phyloP scores from a whole-genome alignment of 2,888 invertebrate genomes.

The Luperina nickerlii region DNA sequence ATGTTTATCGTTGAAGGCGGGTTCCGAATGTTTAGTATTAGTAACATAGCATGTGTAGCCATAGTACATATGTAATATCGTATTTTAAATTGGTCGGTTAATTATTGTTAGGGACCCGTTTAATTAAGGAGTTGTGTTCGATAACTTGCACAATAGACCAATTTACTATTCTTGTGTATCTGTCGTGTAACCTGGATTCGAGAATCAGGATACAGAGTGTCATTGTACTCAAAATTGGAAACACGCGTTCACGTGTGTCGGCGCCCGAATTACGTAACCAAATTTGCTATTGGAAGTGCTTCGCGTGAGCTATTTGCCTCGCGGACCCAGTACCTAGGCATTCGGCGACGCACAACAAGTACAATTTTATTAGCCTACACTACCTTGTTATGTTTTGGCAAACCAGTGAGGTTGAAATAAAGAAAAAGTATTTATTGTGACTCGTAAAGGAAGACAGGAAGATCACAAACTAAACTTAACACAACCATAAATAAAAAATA shows the following conservation, averaged over 20 bases:
- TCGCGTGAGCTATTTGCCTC: conserved; percentile 15
- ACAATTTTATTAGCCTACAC: not conserved
- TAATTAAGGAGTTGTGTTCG: conserved; percentile 48
- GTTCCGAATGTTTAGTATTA: conserved; percentile 43
- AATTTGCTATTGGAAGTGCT: conserved; percentile 25
- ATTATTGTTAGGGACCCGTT: conserved; percentile 35
- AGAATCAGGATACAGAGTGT: not conserved
- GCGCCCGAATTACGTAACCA: conserved; percentile 19
- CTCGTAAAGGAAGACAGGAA: not conserved
- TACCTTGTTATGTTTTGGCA: too few relatives aligned
- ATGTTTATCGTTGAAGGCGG: conserved; percentile 50
- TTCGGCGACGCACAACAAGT: not conserved
- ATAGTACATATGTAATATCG: conserved; percentile 47
- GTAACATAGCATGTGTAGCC: conserved; percentile 24
- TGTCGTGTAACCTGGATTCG: not conserved
- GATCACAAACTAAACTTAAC: not conserved
- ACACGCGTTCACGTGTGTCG: conserved; percentile 14
- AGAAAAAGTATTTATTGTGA: not conserved
- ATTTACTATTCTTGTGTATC: conserved; percentile 11
- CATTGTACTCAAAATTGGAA: conserved; percentile 25
- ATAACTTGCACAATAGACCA: conserved; percentile 22
- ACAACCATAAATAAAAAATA: too few relatives aligned
- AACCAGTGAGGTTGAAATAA: not conserved
- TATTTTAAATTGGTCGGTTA: conserved; percentile 43
- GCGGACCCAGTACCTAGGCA: not conserved